Evolutionary conservation across 2,797 vertebrate species (phyloP).

Genomic region (Acropternis orthonyx): DNA sequence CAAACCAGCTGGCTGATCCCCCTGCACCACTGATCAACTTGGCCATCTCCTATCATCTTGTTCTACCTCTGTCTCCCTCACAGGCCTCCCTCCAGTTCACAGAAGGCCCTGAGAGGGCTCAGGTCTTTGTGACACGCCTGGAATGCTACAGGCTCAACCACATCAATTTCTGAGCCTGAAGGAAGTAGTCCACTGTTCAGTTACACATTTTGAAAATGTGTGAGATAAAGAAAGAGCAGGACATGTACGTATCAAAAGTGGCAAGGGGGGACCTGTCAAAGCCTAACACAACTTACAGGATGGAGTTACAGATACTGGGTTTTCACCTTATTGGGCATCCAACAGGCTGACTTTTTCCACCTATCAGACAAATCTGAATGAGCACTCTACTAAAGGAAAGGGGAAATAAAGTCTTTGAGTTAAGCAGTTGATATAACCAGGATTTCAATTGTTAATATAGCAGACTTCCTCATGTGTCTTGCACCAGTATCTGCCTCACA

Average conservation of each 20-base stretch:
- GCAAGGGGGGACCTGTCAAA: background rate
- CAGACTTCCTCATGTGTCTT: background rate
- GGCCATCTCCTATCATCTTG: background rate
- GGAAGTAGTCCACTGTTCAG: background rate
- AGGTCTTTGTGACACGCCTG: background rate
- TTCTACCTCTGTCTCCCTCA: background rate
- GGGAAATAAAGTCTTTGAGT: background rate
- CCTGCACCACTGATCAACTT: accelerated
- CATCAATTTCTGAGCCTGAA: background rate
- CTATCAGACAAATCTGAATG: background rate
- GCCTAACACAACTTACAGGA: background rate
- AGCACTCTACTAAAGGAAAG: background rate
- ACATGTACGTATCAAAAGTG: accelerated
- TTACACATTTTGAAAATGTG: background rate
- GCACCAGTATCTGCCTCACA: background rate
- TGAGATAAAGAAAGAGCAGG: background rate
- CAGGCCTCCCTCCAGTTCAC: background rate
- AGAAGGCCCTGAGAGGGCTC: background rate
- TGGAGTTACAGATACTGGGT: background rate
- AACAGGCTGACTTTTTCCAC: background rate
- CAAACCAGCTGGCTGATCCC: background rate
- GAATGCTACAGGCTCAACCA: background rate
- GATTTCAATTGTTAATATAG: background rate
- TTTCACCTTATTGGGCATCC: background rate
- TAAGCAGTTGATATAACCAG: background rate